phyloP scores from a whole-genome alignment of 2,113 vertebrate genomes.

The Piaya cayana region DNA sequence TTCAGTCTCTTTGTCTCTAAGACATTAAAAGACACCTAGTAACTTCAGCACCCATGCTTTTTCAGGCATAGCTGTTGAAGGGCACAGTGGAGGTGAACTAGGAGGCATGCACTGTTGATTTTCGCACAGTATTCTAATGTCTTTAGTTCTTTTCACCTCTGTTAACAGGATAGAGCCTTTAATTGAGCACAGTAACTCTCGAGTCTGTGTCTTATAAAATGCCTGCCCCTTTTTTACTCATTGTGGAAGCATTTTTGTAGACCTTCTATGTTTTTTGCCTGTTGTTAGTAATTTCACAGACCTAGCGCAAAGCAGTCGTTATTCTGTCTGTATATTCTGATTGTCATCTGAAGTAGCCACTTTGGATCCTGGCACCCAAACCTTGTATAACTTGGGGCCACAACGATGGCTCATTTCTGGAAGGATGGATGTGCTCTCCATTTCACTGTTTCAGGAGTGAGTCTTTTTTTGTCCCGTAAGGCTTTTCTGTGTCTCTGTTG shows the following conservation, averaged over 20 bases:
- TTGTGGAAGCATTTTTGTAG: not conserved
- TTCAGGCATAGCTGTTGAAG: not conserved
- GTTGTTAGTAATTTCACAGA: not conserved
- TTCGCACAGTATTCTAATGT: not conserved
- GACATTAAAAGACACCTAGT: not conserved
- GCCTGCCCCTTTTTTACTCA: not conserved
- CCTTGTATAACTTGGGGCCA: not conserved
- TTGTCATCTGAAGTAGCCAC: not conserved
- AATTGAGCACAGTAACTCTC: not conserved
- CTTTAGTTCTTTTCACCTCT: not conserved
- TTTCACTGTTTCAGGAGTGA: not conserved
- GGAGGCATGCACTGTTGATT: not conserved
- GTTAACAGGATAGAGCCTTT: not conserved
- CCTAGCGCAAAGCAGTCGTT: not conserved
- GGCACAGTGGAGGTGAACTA: not conserved
- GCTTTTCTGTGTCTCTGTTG: not conserved
- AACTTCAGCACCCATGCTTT: not conserved
- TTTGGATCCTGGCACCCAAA: not conserved
- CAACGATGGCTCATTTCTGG: not conserved
- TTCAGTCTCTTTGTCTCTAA: not conserved
- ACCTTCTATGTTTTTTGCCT: not conserved
- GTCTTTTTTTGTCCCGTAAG: not conserved
- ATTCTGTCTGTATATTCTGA: slow-evolving; percentile 8
- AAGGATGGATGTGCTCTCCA: not conserved
- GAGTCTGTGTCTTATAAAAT: not conserved